phyloP scores from a whole-genome alignment of 2,113 vertebrate species.

The Cichladusa arquata region DNA sequence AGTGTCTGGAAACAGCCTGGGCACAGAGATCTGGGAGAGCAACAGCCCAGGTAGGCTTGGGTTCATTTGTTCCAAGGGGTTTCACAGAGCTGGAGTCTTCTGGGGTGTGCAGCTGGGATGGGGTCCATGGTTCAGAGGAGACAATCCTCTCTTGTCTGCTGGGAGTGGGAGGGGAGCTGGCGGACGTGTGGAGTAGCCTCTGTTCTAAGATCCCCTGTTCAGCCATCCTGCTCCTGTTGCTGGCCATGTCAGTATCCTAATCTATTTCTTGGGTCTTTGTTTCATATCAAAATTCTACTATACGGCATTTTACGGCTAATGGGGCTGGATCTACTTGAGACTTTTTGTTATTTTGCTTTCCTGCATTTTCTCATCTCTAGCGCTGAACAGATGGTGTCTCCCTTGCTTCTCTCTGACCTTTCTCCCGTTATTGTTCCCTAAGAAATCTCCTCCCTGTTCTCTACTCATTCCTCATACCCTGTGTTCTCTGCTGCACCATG shows the following conservation, averaged over 20 bases:
- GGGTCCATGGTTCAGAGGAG: accelerated
- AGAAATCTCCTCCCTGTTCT: neutral
- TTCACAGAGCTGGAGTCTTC: neutral
- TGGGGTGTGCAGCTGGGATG: neutral
- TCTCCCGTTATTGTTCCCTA: neutral
- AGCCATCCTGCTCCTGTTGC: neutral
- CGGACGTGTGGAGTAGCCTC: neutral
- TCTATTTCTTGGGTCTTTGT: neutral
- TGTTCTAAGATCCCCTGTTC: neutral
- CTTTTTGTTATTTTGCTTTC: neutral
- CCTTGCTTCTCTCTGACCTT: neutral
- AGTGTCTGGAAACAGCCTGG: conserved; percentile 85
- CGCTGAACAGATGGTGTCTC: neutral
- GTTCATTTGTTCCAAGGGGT: neutral
- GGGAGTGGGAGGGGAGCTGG: neutral
- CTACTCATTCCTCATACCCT: neutral
- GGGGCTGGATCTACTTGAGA: neutral
- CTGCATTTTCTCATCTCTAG: neutral
- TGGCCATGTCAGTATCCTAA: neutral
- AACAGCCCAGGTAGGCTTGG: conserved; percentile 84
- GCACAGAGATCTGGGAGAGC: conserved; percentile 97
- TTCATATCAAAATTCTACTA: neutral
- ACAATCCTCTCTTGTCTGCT: neutral
- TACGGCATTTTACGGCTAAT: neutral
- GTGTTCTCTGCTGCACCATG: neutral